phyloP scores from a whole-genome alignment of 2,797 vertebrate genomes.

The Hozukius guyotensis region DNA sequence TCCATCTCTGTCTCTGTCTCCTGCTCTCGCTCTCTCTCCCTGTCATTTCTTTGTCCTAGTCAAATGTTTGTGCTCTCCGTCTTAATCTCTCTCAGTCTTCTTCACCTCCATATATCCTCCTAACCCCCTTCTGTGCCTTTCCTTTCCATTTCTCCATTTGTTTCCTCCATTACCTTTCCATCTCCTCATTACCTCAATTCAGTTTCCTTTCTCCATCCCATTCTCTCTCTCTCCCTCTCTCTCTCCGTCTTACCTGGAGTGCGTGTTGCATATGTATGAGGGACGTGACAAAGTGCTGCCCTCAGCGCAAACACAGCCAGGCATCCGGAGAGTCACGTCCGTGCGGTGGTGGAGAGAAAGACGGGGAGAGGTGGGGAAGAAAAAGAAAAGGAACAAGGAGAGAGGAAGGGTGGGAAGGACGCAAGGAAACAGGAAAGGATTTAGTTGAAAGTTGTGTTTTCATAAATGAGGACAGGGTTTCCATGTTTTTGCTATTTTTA shows the following conservation, averaged over 20 bases:
- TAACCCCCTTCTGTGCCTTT: neutral
- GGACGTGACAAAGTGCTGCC: constrained; percentile 67
- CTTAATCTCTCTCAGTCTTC: constrained; percentile 35
- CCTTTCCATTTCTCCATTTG: constrained; percentile 31
- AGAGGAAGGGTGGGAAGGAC: neutral
- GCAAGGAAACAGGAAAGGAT: neutral
- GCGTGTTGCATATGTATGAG: constrained; percentile 75
- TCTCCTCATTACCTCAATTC: constrained; percentile 44
- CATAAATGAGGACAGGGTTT: too few relatives aligned
- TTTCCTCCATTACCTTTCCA: constrained; percentile 44
- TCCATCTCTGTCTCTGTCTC: constrained; percentile 41
- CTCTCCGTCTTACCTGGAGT: constrained; percentile 49
- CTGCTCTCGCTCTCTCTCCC: constrained; percentile 5
- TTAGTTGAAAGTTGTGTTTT: neutral
- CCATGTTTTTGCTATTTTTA: too few relatives aligned
- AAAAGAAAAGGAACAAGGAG: neutral
- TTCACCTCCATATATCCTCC: constrained; percentile 10
- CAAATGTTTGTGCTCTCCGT: constrained; percentile 58
- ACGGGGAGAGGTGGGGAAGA: neutral
- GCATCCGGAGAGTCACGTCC: constrained; percentile 8
- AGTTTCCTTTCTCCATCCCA: neutral
- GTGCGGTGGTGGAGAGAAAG: constrained; percentile 5
- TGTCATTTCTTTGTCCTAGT: constrained; percentile 51
- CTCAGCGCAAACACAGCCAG: constrained; percentile 65
- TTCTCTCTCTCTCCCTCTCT: neutral